Percentiles rank a stretch among this genome's conserved stretches.
phyloP scores from a whole-genome alignment of 2,113 vertebrate species.

The Neofelis nebulosa region DNA sequence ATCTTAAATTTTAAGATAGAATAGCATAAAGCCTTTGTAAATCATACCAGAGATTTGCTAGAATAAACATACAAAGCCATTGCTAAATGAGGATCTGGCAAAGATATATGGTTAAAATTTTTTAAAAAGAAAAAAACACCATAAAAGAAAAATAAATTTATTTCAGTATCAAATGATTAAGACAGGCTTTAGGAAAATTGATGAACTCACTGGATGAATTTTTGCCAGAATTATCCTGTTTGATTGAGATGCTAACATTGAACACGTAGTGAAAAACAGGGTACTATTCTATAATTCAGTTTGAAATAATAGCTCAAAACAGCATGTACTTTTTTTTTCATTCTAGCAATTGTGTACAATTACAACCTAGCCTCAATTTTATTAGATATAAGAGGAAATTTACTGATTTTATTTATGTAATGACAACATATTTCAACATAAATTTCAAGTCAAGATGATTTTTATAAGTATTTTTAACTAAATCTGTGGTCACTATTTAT shows the following conservation, averaged over 20 bases:
- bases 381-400: background rate
- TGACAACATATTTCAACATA: background rate
- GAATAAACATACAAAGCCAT: background rate
- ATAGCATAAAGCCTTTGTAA: background rate
- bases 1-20: background rate
- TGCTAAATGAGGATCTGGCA: background rate
- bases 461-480: background rate
- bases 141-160: background rate
- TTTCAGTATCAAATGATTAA: background rate
- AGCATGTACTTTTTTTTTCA: background rate
- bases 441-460: background rate
- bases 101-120: background rate
- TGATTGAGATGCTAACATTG: background rate
- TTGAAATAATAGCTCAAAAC: background rate
- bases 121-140: background rate
- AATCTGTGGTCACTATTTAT: background rate
- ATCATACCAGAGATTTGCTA: background rate
- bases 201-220: background rate
- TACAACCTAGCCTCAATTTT: background rate
- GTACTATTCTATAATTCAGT: background rate
- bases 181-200: background rate
- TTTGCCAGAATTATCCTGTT: background rate
- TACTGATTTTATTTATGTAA: constrained; percentile 3
- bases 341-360: background rate
- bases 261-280: background rate